Percentiles rank a stretch among this genome's conserved stretches.
Conservation (phyloP, 2,888 invertebrate genomes). For the Timandra comae region DNA sequence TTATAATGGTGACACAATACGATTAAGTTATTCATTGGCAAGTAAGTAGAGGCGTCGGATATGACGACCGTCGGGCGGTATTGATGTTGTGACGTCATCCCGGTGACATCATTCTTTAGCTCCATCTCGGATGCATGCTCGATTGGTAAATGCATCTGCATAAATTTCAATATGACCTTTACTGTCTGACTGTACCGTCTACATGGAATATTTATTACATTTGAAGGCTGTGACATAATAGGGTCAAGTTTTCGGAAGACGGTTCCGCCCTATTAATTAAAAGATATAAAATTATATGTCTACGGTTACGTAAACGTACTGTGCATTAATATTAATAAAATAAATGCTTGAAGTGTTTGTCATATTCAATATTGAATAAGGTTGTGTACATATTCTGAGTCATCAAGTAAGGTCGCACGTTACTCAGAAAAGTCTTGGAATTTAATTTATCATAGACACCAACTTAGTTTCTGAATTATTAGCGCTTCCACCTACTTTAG, state of each 20-base stretch:
- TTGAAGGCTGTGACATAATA: conserved; percentile 1
- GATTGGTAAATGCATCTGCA: conserved; percentile 28
- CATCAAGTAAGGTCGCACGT: too few relatives aligned
- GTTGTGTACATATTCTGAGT: too few relatives aligned
- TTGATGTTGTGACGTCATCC: conserved; percentile 30
- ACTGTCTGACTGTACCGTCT: conserved; percentile 7
- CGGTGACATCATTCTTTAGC: conserved; percentile 37
- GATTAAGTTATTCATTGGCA: conserved; percentile 17
- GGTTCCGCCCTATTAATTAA: too few relatives aligned
- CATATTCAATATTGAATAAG: too few relatives aligned
- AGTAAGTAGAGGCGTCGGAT: conserved; percentile 18
- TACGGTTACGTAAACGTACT: too few relatives aligned
- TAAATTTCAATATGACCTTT: conserved; percentile 16
- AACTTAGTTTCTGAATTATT: too few relatives aligned
- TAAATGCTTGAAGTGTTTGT: too few relatives aligned
- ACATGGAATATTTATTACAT: conserved; percentile 3
- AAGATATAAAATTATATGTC: too few relatives aligned
- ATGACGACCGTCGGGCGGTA: conserved; percentile 20
- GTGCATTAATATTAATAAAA: too few relatives aligned
- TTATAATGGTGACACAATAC: conserved; percentile 13
- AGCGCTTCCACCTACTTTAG: too few relatives aligned
- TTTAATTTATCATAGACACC: too few relatives aligned
- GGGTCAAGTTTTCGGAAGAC: conserved; percentile 4
- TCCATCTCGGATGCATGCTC: conserved; percentile 21
- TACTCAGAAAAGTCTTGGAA: too few relatives aligned